Base-by-base conservation (phyloP, 2,888 invertebrate species). In the Zhuqinia jingwanae region DNA sequence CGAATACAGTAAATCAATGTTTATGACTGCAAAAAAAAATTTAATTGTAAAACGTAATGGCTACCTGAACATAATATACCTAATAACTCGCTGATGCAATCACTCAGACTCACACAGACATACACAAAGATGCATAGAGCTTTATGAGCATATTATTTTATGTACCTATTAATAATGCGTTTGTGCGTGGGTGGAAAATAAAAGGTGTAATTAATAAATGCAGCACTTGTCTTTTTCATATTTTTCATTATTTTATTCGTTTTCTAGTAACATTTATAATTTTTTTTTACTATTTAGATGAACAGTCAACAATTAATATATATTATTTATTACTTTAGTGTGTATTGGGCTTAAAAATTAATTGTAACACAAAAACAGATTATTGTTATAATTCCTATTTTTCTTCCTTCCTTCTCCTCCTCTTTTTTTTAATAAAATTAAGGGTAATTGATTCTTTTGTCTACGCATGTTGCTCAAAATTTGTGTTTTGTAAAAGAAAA, bases 261-360 rank as follows among this genome's bases (percentile, higher is more conserved):
- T 58, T n/a, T 63, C 27, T 22, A 25, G 8, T 30, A 56, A n/a
- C n/a, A n/a, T 11, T n/a, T n/a, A 22, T 56, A 56, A 20, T n/a
- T n/a, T n/a, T n/a, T n/a, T 25, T n/a, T 27, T 63, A 63, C 2
- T 63, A 63, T 2, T 63, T 3, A 60, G 82, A 82, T 82, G 82
- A 70, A 82, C 82, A 82, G 82, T 82, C 82, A 81, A 82, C 82
- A 82, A 73, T 47, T 30, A 75, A 50, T 47, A 76, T 13, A 11
- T 20, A 45, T 25, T n/a, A n/a, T n/a, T n/a, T n/a, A n/a, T n/a
- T n/a, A n/a, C n/a, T n/a, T n/a, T n/a, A n/a, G n/a, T n/a, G n/a
- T n/a, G 15, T 22, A 10, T 45, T 53, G 42, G 27, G 27, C 63
- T 63, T 63, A 63, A 63, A 63, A 63, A 63, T 56, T 56, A 56